These are phyloP conservation scores for Drosophila prosaltans DNA, from an alignment of 1,140 invertebrate species.

Conservation along the genomic window DNA sequence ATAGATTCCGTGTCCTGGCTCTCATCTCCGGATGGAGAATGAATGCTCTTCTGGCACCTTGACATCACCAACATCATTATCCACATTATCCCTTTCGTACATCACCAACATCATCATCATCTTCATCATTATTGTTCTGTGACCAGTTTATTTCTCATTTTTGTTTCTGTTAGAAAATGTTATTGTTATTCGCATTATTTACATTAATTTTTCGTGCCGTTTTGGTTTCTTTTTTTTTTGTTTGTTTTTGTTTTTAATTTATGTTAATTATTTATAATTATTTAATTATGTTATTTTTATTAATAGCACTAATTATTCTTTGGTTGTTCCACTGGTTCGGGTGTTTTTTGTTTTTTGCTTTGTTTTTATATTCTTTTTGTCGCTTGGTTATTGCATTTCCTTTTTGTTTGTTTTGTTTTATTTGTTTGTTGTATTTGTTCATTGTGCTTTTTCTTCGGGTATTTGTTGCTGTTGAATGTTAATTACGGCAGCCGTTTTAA, in stretches of 20 bases:
- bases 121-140: constrained; percentile 25
- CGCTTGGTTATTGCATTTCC: constrained; percentile 66
- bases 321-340: constrained; percentile 83
- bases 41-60: constrained; percentile 43
- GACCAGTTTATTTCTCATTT: constrained; percentile 39
- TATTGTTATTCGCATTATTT: constrained; percentile 47
- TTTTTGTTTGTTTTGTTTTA: not conserved
- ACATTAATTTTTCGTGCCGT: constrained; percentile 42
- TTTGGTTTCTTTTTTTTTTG: constrained; percentile 68
- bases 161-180: constrained; percentile 47
- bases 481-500: constrained; percentile 69
- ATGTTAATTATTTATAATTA: constrained; percentile 75
- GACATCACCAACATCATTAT: constrained; percentile 73
- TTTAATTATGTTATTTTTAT: constrained; percentile 68
- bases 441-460: constrained; percentile 72
- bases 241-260: constrained; percentile 57
- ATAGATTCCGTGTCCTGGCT: constrained; percentile 51
- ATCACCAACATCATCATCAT: constrained; percentile 65
- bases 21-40: constrained; percentile 10
- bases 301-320: constrained; percentile 83
- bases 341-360: constrained; percentile 61
- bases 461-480: constrained; percentile 63
- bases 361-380: constrained; percentile 43
- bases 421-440: constrained; percentile 48
- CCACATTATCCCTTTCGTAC: constrained; percentile 21